A percentile compares a stretch with the other conserved stretches of the same genome.
Evolutionary conservation across 1,140 invertebrate genomes (phyloP).

Genomic region (Heliconius congener): DNA sequence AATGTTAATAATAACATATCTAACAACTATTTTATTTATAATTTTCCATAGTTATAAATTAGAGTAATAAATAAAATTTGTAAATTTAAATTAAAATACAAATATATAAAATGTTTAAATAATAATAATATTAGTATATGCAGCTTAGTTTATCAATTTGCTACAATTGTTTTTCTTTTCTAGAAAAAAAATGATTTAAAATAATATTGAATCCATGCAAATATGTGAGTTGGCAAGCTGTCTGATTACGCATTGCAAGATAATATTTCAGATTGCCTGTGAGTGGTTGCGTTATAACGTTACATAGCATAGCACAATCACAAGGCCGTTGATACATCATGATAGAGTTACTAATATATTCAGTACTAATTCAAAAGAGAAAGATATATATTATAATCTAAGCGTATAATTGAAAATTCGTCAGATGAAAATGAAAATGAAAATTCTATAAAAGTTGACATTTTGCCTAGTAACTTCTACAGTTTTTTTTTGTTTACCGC

Average conservation of each 20-base stretch:
- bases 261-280: conserved; percentile 26
- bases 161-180: not conserved
- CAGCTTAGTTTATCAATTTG: not conserved
- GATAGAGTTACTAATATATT: not conserved
- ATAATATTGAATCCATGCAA: not conserved
- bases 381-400: not conserved
- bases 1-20: not conserved
- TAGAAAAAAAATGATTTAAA: not conserved
- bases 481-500: too few species aligned
- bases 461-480: not conserved
- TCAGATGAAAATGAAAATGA: not conserved
- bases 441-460: not conserved
- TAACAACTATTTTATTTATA: not conserved
- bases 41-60: not conserved
- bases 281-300: conserved; percentile 28
- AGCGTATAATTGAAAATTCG: not conserved
- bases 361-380: not conserved
- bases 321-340: conserved; percentile 24
- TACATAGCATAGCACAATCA: conserved; percentile 28
- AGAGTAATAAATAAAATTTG: not conserved
- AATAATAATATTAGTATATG: not conserved
- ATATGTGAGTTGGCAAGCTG: conserved; percentile 8
- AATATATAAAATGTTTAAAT: not conserved
- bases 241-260: conserved; percentile 29
- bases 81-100: too few species aligned